Percentiles rank a stretch among this genome's conserved stretches.
These are phyloP conservation scores for Uria lomvia DNA, from an alignment of 2,113 vertebrate species.

Conservation along the genomic window DNA sequence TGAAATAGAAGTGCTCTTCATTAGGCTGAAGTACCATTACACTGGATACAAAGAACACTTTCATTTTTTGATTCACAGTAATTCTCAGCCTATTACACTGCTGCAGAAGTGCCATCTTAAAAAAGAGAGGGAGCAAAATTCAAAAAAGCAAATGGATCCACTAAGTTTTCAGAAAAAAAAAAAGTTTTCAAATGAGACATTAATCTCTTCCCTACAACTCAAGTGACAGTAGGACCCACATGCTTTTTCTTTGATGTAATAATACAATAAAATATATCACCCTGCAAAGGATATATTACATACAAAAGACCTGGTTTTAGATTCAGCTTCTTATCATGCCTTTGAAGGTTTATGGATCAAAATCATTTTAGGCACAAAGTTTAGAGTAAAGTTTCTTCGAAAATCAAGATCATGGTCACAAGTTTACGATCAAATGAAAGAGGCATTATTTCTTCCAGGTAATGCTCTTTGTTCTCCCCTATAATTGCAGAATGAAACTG, in stretches of 20 bases:
- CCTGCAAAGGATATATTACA: neutral
- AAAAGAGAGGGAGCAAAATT: neutral
- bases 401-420: neutral
- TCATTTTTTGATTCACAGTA: neutral
- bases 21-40: slow-evolving; percentile 9
- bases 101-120: neutral
- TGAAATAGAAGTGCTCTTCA: slow-evolving; percentile 2
- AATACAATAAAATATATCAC: neutral
- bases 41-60: neutral
- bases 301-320: neutral
- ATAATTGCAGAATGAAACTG: neutral
- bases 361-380: neutral
- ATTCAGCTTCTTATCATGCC: neutral
- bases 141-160: neutral
- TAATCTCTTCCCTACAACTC: neutral
- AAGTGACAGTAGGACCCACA: neutral
- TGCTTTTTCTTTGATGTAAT: neutral
- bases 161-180: neutral
- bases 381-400: neutral
- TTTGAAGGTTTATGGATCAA: neutral
- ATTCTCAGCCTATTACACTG: neutral
- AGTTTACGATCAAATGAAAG: neutral
- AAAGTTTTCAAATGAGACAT: neutral
- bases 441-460: neutral
- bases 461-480: neutral